Evolutionary conservation across 2,113 vertebrate genomes (phyloP), one percentile per base, ranked within the genome.

Genomic region (Amazona vittata): DNA sequence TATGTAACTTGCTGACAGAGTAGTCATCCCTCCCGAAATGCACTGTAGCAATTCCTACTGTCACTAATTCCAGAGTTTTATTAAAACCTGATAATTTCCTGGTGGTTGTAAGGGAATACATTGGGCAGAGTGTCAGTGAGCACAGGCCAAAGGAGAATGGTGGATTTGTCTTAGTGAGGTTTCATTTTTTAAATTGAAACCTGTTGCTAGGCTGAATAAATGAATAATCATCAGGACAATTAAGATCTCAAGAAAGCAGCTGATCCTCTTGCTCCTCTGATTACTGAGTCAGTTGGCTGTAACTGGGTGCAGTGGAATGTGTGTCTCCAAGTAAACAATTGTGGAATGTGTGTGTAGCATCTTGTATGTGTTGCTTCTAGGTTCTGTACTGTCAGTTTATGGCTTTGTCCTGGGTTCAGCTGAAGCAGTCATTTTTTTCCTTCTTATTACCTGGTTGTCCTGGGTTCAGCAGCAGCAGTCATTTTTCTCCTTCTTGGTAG

Each of bases 121-220:
- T 73, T 59, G 59, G 46, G 46, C 46, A 46, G 18, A 46, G 44
- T 46, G 46, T 46, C 19, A 46, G 46, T 20, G 46, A 46, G 46
- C 46, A 46, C 46, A 20, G 19, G 44, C 62, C 29, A 28, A 28
- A 9, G 37, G 50, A 89, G 41, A 69, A 88, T 60, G 41, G 92
- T 89, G n/a, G 68, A 80, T 92, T 93, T 86, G 63, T 86, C 80
- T n/a, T 92, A 55, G n/a, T 55, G 57, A 52, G 20, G 59, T 83
- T 93, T 95, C 21, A 33, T 84, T 62, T 81, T 95, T 90, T 85
- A 76, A 53, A 74, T 59, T 68, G 85, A 67, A 96, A 82, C 65
- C 67, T 88, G 70, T 94, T 90, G 78, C 82, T 92, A 76, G 77
- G 60, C 59, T 92, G 73, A 81, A 86, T 73, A 90, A 92, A 86